phyloP scores from a whole-genome alignment of 2,888 invertebrate species.

The Macrosoma leucophasiata region DNA sequence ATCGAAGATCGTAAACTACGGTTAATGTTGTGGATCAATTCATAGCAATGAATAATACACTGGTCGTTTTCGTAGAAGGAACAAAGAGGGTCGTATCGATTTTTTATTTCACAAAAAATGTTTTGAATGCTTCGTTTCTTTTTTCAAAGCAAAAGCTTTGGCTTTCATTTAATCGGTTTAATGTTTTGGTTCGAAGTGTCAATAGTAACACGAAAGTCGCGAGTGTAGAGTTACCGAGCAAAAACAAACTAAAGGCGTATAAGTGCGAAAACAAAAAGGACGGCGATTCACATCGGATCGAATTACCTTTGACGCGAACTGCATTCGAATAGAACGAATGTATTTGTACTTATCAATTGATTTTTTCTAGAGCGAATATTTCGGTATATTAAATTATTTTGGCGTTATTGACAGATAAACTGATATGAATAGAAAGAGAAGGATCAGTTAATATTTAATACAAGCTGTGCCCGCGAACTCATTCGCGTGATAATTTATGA shows the following conservation, averaged over 20 bases:
- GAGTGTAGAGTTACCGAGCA: constrained; percentile 60
- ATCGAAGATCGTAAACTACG: constrained; percentile 47
- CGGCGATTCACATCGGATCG: constrained; percentile 55
- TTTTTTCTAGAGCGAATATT: too few species aligned
- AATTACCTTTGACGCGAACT: constrained; percentile 68
- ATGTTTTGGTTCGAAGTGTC: constrained; percentile 72
- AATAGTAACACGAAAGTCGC: constrained; percentile 63
- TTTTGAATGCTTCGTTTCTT: constrained; percentile 13
- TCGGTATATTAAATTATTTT: too few species aligned
- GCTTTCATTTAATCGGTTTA: constrained; percentile 35
- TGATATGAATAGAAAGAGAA: too few species aligned
- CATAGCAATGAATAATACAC: too few species aligned
- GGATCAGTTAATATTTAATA: too few species aligned
- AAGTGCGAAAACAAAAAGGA: constrained; percentile 72
- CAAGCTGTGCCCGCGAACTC: too few species aligned
- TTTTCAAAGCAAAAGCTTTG: constrained; percentile 10
- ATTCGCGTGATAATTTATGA: too few species aligned
- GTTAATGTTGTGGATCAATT: constrained; percentile 45
- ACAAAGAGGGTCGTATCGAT: too few species aligned
- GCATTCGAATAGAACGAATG: constrained; percentile 53
- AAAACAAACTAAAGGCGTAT: constrained; percentile 67
- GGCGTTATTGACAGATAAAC: too few species aligned
- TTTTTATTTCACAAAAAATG: constrained; percentile 7
- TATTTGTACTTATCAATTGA: too few species aligned
- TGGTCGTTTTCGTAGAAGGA: too few species aligned